Evolutionary conservation across 2,113 vertebrate species (phyloP), one percentile per base, ranked within the genome.

Genomic region (Progne subis): DNA sequence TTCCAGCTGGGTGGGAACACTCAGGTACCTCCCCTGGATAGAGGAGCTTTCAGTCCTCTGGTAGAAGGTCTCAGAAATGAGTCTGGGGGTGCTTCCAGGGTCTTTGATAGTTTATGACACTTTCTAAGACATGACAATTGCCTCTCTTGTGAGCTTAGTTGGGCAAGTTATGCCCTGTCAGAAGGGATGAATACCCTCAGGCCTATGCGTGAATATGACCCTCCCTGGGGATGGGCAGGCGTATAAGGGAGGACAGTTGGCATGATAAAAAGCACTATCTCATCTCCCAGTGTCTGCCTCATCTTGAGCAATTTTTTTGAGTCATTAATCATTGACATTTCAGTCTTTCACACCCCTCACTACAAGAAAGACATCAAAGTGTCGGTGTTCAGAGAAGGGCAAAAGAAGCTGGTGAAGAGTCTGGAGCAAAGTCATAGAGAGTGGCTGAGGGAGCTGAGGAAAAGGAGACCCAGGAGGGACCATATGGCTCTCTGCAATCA

Each of bases 81-180:
- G 25, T 52, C 16, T 71, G 17, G 5, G 10, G 8, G 2, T 0
- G 0, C 5, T 13, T 53, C 0, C 1, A 41, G 13, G 8, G 4
- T 26, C 26, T 74, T 55, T 28, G 14, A 14, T 23, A 28, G 26
- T 25, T 37, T 53, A 26, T 32, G 39, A 39, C 21, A 37, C 23
- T 13, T 46, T 53, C 21, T 83, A 21, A 16, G 14, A 21, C 7
- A 7, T 32, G 29, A 23, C 4, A 26, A 17, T 24, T 37, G 3
- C 49, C 11, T 25, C 32, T 72, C 21, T 26, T 2, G 1, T 37
- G 25, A 83, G 20, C 8, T 26, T 26, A 63, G 21, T 17, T 26
- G 17, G 37, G 21, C 20, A 55, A 56, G 26, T 16, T 56, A 18
- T 32, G 9, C 12, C 18, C 7, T 8, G 1, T 55, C 21, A 39